Evolutionary conservation across 2,113 vertebrate species (phyloP), one percentile per base, ranked within the genome.

Genomic region (Larimichthys polyactis): DNA sequence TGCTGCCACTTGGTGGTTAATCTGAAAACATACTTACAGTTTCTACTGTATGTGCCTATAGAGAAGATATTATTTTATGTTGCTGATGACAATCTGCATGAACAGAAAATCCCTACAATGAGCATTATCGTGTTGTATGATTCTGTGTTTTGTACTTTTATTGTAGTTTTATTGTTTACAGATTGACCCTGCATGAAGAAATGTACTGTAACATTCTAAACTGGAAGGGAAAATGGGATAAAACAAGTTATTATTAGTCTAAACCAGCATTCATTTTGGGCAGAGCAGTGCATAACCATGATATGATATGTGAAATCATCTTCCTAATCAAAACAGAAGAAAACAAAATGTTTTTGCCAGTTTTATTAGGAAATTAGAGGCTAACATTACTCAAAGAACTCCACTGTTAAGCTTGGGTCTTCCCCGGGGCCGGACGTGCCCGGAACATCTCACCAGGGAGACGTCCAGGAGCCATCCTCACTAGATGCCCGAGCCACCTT

Each of bases 1-100:
- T 78, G 27, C 81, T 87, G 84, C 84, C 81, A 78, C 84, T 69
- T 79, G 78, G 87, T 86, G 87, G 84, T 78, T 69, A 20, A 60
- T 66, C 44, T 73, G 51, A 69, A 6, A 65, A 79, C 22, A 73
- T 58, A 19, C 40, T 16, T 17, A 16, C 14, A 64, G 49, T n/a
- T 70, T 11, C 29, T 15, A n/a, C 10, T n/a, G 4, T 24, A 19
- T n/a, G 54, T 27, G 8, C 12, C 15, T 19, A n/a, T 17, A 27
- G 11, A 55, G 19, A 36, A 43, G 1, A 20, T 29, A 15, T 22
- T 51, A 24, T 12, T 22, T 24, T 2, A 52, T 52, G 29, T 60
- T 51, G 20, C 52, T 49, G 0, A 40, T 20, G 19, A 43, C 20
- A 27, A 11, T 24, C 5, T 64, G 11, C 19, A 7, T 71, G 2